Evolutionary conservation across 1,140 invertebrate species (phyloP), one percentile per base, ranked within the genome.

Genomic region (Scaptomyza graminum): DNA sequence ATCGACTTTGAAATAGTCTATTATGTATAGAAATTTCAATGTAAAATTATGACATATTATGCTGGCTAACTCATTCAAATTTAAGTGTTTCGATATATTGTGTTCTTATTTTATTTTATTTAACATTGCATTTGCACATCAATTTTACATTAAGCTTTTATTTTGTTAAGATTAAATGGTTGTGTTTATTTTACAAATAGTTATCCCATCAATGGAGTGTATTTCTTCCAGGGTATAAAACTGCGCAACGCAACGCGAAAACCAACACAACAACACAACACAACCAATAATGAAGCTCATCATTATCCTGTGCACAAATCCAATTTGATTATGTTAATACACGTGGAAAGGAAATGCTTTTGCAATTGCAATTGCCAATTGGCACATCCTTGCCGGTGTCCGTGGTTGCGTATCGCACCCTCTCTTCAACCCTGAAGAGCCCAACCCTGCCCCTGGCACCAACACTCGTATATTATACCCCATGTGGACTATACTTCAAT

Each of bases 291-390:
- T 81, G 76, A 90, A 84, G 85, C 84, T 89, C 85, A 90, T 89
- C 85, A 90, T 89, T 89, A 89, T 89, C 80, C 85, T 84, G 79
- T 90, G 79, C 81, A 90, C 85, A 90, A 90, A 90, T 90, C 87
- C 87, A 90, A 90, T 90, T 90, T 90, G 87, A 90, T 90, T 90
- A 90, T 90, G 87, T 90, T 90, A 90, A 90, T 90, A 90, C 76
- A 85, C 87, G 87, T 85, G 87, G 78, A 89, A 87, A 87, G 83
- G 85, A 82, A 90, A 90, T 89, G 85, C 80, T 90, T 90, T 85
- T 84, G 85, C 80, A 89, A 90, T 89, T 89, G 85, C 85, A 85
- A 88, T 87, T 87, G 82, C 69, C 76, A 68, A 88, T 81, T 85
- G 82, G 74, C 82, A 72, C 69, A 72, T 72, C 69, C 69, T 67